Base-by-base conservation (phyloP, 2,888 invertebrate genomes). In the Polyploca ridens region DNA sequence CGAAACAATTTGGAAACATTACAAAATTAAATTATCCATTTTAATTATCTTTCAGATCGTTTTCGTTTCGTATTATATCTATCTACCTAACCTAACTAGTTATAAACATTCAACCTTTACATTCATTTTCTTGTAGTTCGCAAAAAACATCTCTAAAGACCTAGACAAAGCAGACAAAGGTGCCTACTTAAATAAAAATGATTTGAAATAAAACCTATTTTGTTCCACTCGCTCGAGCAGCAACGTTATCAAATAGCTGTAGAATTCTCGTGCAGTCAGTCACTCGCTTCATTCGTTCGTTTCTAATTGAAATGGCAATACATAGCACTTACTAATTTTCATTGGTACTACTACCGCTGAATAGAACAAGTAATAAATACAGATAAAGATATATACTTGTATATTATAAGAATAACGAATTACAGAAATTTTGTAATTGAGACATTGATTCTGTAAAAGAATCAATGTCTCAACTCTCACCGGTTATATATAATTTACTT, bases 141-240 rank as follows among this genome's bases (percentile, higher is more conserved):
- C 35, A 33, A 33, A n/a, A 60, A 59, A 41, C 14, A 60, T 41
- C 60, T 60, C 60, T 16, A 8, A 59, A 35, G 38, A 59, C 60
- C 41, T 44, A 61, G 27, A 27, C 61, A 61, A 41, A 54, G 14
- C 61, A 61, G 27, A 27, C 61, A 61, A 41, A 54, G 14, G 61
- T 13, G 13, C 11, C 13, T 8, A 38, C 35, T 38, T 11, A 16
- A 11, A 41, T 60, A 60, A 19, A 58, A 41, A 41, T 19, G 16
- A 60, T 41, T 60, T 16, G 41, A 41, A 19, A 41, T 60, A 41
- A 16, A 60, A 60, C 41, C 41, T 61, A 61, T 41, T 61, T 61
- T 41, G 41, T 41, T 61, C 61, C 60, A 33, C 27, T 38, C 61
- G 19, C 27, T 38, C 61, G 19, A 41, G 35, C 35, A 61, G 16